phyloP scores from a whole-genome alignment of 2,797 vertebrate genomes.

The Pseudotriccus pelzelni region DNA sequence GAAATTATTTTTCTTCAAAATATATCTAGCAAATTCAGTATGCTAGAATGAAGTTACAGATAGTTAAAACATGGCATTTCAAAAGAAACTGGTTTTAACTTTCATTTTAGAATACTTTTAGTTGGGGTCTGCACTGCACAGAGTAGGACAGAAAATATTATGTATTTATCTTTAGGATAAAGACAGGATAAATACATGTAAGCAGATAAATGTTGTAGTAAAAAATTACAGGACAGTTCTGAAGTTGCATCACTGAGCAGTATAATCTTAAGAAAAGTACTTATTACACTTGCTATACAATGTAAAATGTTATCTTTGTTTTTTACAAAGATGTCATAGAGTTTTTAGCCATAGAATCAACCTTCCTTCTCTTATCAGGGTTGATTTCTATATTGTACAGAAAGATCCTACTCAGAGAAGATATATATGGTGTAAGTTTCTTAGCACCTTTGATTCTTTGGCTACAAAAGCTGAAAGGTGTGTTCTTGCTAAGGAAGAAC shows the following conservation, averaged over 20 bases:
- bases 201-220: neutral
- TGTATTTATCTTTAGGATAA: neutral
- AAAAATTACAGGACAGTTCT: neutral
- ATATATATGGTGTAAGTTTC: neutral
- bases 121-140: neutral
- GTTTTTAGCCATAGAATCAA: neutral
- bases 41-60: neutral
- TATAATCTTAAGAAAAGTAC: neutral
- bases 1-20: neutral
- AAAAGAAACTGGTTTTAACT: neutral
- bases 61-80: neutral
- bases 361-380: neutral
- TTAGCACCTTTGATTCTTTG: neutral
- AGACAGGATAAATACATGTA: neutral
- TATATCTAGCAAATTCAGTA: neutral
- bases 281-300: neutral
- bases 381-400: neutral
- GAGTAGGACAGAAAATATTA: neutral
- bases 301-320: neutral
- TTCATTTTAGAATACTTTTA: neutral
- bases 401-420: neutral
- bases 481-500: neutral
- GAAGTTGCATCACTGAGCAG: neutral
- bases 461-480: neutral
- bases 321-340: neutral